Percentiles rank a stretch among this genome's conserved stretches.
Conservation (phyloP, 2,888 invertebrate species). For the Amblyjoppa fuscipennis region DNA sequence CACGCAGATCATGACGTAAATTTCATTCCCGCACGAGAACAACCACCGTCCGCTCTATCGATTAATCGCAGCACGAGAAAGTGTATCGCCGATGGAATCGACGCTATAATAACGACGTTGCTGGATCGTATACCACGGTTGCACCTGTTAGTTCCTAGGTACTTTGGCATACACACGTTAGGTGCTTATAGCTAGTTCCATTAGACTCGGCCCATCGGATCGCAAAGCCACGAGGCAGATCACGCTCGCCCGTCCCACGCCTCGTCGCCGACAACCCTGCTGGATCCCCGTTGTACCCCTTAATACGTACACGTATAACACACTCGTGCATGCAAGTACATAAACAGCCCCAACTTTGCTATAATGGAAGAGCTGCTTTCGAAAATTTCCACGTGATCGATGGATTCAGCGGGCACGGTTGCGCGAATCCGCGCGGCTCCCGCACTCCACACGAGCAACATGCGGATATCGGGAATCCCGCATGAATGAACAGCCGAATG, state of each 20-base stretch:
- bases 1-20: background rate
- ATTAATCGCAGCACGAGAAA: background rate
- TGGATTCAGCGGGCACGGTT: background rate
- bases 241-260: slow-evolving; percentile 11
- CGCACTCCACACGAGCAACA: slow-evolving; percentile 1
- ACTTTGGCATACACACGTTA: slow-evolving; percentile 1
- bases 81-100: slow-evolving; percentile 10
- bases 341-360: background rate
- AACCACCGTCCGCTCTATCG: background rate
- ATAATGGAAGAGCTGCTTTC: slow-evolving; percentile 10
- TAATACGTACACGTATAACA: background rate
- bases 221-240: slow-evolving; percentile 14
- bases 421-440: background rate
- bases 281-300: background rate
- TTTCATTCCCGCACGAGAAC: background rate
- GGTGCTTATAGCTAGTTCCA: background rate
- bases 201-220: slow-evolving; percentile 16
- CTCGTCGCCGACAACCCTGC: background rate
- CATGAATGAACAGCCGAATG: background rate
- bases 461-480: background rate
- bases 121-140: background rate
- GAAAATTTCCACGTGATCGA: slow-evolving; percentile 6
- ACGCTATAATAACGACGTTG: background rate
- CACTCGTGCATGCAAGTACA: background rate
- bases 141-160: slow-evolving; percentile 9